phyloP scores from a whole-genome alignment of 2,888 invertebrate species.

The Oscheius sp. region DNA sequence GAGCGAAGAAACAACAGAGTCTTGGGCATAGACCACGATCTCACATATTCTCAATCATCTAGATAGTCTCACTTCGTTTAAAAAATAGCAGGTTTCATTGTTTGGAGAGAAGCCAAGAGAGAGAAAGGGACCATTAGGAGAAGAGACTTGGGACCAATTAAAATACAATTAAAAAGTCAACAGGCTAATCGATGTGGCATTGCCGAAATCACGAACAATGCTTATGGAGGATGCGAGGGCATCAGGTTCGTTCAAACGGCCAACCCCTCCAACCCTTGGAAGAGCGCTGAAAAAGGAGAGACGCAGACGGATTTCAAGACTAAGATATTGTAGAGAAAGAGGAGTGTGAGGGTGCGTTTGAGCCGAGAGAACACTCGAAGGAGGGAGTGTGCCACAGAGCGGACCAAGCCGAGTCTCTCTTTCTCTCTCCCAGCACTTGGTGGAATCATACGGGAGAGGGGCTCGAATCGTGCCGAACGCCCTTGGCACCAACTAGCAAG shows the following conservation, averaged over 20 bases:
- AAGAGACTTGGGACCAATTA: too few species aligned
- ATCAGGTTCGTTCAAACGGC: slow-evolving; percentile 6
- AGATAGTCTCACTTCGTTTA: too few species aligned
- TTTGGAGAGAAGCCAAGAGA: too few species aligned
- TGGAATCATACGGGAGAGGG: neutral
- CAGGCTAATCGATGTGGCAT: slow-evolving; percentile 1
- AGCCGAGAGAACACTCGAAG: slow-evolving; percentile 1
- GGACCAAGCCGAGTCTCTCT: neutral
- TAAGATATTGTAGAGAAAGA: neutral
- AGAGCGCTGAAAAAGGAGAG: slow-evolving; percentile 2
- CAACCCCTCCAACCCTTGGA: neutral
- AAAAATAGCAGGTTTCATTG: too few species aligned
- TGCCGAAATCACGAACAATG: slow-evolving; percentile 13
- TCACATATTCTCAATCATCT: too few species aligned
- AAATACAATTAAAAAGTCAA: neutral
- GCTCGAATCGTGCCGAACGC: neutral
- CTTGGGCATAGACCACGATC: too few species aligned
- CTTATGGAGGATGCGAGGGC: slow-evolving; percentile 16
- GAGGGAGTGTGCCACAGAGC: neutral
- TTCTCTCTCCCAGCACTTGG: too few species aligned
- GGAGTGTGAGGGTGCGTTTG: neutral
- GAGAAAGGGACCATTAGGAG: neutral
- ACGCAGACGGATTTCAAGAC: neutral
- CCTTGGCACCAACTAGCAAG: neutral
- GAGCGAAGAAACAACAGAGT: too few species aligned